Base-by-base conservation (phyloP, 1,140 invertebrate genomes). In the Heliconius melpomene region DNA sequence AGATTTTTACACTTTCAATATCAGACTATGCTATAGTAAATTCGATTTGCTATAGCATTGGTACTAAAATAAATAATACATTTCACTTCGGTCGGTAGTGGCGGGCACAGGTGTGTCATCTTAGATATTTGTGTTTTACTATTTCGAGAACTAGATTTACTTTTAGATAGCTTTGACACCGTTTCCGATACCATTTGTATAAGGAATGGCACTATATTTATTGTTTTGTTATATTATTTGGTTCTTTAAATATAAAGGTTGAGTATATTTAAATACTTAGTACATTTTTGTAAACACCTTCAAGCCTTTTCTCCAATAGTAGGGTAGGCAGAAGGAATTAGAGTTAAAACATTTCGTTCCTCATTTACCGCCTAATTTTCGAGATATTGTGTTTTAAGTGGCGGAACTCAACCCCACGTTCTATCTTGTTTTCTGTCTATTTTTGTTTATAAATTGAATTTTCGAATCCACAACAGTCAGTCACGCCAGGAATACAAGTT, bases 111-210 rank as follows among this genome's bases (percentile, higher is more conserved):
- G 74, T 75, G 74, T 75, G 74, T 20, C 74, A 9, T 75, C 50
- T 36, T 66, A 36, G 74, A 75, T 75, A 66, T 75, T 77, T 77
- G 32, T 77, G 60, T 72, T 77, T 71, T 70, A 70, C 60, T 50
- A 71, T 71, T 77, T 77, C 23, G 74, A 26, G 71, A 72, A 38
- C 71, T 72, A 40, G 71, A 72, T 72, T 72, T 72, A 2, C 36
- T 72, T 72, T 40, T 72, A 40, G 71, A 72, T 38, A 38, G 16
- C 71, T 32, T 72, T 72, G 29, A 38, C 71, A 38, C 71, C 71
- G 11, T 72, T 72, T 72, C 71, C 23, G 26, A 29, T 66, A 26
- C 26, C 9, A 66, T 66, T 66, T 29, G 60, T 66, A 26, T 16
- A 66, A 66, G 26, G 23, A 9, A 66, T 13, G 23, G 23, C 0